Base-by-base conservation (phyloP, 1,140 invertebrate species). In the Drosophila carrolli region DNA sequence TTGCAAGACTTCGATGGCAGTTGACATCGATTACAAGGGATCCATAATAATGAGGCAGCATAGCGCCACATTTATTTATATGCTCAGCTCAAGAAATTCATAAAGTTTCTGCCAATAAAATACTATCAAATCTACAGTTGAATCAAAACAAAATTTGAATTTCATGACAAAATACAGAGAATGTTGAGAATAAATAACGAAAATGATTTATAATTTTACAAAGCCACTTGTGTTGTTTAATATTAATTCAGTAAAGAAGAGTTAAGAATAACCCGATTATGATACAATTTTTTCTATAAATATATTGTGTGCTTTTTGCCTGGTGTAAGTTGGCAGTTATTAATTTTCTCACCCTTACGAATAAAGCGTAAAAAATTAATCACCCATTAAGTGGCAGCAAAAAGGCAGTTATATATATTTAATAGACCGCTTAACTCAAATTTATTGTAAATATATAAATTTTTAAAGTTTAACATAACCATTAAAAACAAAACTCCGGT, bases 1-100 rank as follows among this genome's bases (percentile, higher is more conserved):
- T 32, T n/a, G 14, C 29, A 32, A 23, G n/a, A 44, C 70, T 13
- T 9, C 6, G 2, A 44, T 47, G 13, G 43, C 14, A 66, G 29
- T 58, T 61, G 41, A 14, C 38, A 27, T 47, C 43, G 13, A 53
- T 51, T 79, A 71, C 71, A 56, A 56, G 57, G 38, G 29, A 29
- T 46, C 47, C 80, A 83, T 83, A 84, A 48, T 47, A 80, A 83
- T 84, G 61, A 75, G 71, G n/a, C 8, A 5, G 9, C 23, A 9
- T 4, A 19, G 7, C 29, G 53, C 2, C 8, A 27, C 16, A 16
- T 16, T 7, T 50, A 13, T 50, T 63, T 9, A 23, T 50, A 67
- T 35, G 13, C 29, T 4, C 5, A 32, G 16, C 16, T 66, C 5
- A 10, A 5, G 23, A 32, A 11, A 60, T 53, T 53, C 19, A 7